Evolutionary conservation across 2,113 vertebrate species (phyloP).

Genomic region (Malurus melanocephalus): DNA sequence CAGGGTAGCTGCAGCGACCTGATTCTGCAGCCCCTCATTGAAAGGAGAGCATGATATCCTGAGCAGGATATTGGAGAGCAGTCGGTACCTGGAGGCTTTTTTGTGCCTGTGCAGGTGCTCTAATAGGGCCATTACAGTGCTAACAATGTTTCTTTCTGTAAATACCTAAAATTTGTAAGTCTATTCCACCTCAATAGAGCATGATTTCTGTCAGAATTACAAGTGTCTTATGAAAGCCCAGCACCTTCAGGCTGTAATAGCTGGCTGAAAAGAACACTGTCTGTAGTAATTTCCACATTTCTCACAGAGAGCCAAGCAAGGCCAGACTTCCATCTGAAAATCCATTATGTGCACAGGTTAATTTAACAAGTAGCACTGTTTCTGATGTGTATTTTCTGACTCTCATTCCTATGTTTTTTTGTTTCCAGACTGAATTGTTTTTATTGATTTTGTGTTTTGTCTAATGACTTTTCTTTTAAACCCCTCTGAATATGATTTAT

Average conservation of each 20-base stretch:
- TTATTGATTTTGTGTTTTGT: conserved; percentile 27
- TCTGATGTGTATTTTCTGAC: background rate
- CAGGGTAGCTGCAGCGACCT: background rate
- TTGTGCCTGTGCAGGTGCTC: background rate
- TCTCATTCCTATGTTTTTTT: background rate
- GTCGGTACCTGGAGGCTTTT: background rate
- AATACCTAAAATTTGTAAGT: background rate
- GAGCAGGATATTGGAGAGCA: background rate
- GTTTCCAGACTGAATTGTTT: conserved; percentile 8
- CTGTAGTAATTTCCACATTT: background rate
- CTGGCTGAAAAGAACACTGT: background rate
- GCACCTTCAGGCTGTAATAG: background rate
- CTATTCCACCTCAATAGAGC: background rate
- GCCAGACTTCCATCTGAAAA: background rate
- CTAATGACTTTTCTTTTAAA: conserved; percentile 17
- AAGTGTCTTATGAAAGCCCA: background rate
- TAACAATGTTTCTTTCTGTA: background rate
- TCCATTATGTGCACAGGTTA: background rate
- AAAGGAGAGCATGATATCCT: background rate
- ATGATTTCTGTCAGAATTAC: background rate
- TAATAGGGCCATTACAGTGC: background rate
- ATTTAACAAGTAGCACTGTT: background rate
- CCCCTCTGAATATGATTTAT: background rate
- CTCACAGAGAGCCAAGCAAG: background rate
- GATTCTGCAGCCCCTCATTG: background rate